phyloP scores from a whole-genome alignment of 1,140 invertebrate species.

The Dreissena rostriformis region DNA sequence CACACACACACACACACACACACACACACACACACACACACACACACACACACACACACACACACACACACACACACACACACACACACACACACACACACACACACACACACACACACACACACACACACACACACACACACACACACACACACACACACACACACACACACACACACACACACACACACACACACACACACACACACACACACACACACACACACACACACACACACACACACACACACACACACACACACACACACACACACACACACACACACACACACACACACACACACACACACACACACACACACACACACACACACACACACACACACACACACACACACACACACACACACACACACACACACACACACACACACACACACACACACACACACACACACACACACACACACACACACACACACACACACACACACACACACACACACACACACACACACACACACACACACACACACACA shows the following conservation, averaged over 20 bases:
- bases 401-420: conserved; percentile 54
- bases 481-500: conserved; percentile 37
- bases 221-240: too few relatives aligned
- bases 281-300: too few relatives aligned
- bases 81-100: conserved; percentile 1
- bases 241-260: too few relatives aligned
- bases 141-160: conserved; percentile 7
- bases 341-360: conserved; percentile 11
- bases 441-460: conserved; percentile 44
- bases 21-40: not conserved
- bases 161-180: conserved; percentile 7
- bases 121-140: conserved; percentile 8
- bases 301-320: too few relatives aligned
- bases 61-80: not conserved
- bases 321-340: too few relatives aligned
- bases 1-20: not conserved
- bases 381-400: conserved; percentile 56
- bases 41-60: not conserved
- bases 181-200: conserved; percentile 8
- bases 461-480: conserved; percentile 46
- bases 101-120: conserved; percentile 8
- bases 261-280: too few relatives aligned
- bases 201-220: too few relatives aligned
- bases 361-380: conserved; percentile 51
- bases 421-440: conserved; percentile 40